Conservation (phyloP, 2,113 vertebrate species). For the Thymallus thymallus region DNA sequence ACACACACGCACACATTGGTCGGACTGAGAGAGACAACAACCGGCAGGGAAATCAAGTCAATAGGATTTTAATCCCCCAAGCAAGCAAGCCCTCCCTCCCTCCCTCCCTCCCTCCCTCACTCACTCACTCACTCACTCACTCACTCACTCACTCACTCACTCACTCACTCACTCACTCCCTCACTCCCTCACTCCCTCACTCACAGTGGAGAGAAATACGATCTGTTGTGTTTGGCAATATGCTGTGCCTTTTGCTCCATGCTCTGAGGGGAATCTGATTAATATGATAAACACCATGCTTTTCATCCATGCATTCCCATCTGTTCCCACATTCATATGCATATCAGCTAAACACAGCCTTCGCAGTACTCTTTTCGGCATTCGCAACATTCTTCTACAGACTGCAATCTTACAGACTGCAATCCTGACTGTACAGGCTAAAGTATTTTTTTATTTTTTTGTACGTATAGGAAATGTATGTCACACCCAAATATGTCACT, state of each 20-base stretch:
- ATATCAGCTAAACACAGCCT: constrained; percentile 14
- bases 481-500: neutral
- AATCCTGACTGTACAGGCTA: neutral
- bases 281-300: constrained; percentile 35
- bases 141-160: too few species aligned
- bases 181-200: neutral
- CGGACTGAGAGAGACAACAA: neutral
- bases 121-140: too few species aligned
- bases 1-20: neutral
- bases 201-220: constrained; percentile 1
- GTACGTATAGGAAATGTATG: constrained; percentile 2
- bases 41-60: neutral
- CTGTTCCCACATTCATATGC: constrained; percentile 16
- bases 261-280: constrained; percentile 20
- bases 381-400: constrained; percentile 2
- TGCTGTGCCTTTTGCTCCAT: constrained; percentile 22
- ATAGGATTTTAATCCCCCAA: constrained; percentile 5
- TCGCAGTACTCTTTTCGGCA: neutral
- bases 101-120: neutral
- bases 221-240: constrained; percentile 6
- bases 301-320: constrained; percentile 43
- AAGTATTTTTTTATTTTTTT: constrained; percentile 3
- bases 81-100: neutral
- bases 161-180: too few species aligned
- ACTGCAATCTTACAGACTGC: neutral